Base-by-base conservation (phyloP, 2,797 vertebrate genomes). In the Falco biarmicus region DNA sequence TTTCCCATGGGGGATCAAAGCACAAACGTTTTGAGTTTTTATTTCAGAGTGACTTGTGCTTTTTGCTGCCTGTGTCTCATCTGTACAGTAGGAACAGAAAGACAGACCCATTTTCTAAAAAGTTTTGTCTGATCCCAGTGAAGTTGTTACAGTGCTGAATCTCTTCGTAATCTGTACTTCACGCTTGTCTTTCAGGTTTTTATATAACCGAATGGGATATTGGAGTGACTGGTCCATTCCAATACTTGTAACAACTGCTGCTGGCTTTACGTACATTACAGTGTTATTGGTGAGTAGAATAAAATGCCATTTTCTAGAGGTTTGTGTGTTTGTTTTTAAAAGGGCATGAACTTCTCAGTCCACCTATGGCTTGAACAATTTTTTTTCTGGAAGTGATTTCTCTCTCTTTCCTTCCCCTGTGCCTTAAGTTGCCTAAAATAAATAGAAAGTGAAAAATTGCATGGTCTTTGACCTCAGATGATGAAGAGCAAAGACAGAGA, bases 211-310 rank as follows among this genome's bases (percentile, higher is more conserved):
- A 88, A 98, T 99, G 93, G 99, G 99, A 59, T 98, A 99, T 54
- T 99, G 99, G 99, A 99, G 97, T 50, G 99, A 99, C 81, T 99
- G 99, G 98, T 99, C 99, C 0, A 96, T 99, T 96, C 99, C 99
- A 75, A 98, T 99, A 78, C 98, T 99, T 1, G 96, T 98, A 13
- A 98, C 98, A 86, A 99, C 99, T 84, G 98, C 98, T 10, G 98
- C 99, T 66, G 99, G 99, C 68, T 99, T 99, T 94, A 98, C 98
- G 2, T 99, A 99, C 93, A 96, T 99, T 28, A 98, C 99, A 32
- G 98, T 99, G 96, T 97, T 99, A 86, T 69, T 99, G 99, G 99
- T 99, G 97, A 95, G 70, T 78, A 7, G 19, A 87, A 21, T 15
- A 32, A 61, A 78, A 56, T 7, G 28, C 15, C 8, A 3, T 61